A percentile compares a stretch with the other conserved stretches of the same genome.
Evolutionary conservation across 2,888 invertebrate species (phyloP).

Genomic region (Hybos culiciformis): DNA sequence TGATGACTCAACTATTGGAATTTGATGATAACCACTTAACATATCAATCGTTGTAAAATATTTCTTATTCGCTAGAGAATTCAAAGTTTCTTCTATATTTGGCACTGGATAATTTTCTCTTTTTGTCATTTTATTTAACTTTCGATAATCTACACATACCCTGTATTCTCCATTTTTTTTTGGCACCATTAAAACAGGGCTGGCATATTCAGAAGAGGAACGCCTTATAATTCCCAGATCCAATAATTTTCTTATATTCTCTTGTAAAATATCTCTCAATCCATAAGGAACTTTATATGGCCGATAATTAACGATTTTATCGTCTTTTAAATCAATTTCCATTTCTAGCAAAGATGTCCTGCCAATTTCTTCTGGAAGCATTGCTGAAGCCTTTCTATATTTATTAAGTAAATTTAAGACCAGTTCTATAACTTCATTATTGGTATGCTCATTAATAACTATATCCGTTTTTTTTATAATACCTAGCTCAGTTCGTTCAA

Average conservation of each 20-base stretch:
- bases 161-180: conserved; percentile 20
- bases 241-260: not conserved
- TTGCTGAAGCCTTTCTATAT: not conserved
- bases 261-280: not conserved
- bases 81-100: conserved; percentile 16
- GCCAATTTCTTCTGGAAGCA: not conserved
- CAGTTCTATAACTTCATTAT: not conserved
- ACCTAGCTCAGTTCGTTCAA: too few relatives aligned
- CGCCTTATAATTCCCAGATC: conserved; percentile 20
- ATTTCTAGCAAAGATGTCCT: not conserved
- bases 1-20: not conserved
- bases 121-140: conserved; percentile 18
- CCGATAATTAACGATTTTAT: not conserved
- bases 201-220: conserved; percentile 20
- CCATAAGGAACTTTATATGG: conserved; percentile 1
- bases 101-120: conserved; percentile 16
- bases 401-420: not conserved
- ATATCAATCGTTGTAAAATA: conserved; percentile 9
- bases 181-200: conserved; percentile 20
- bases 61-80: not conserved
- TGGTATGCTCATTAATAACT: not conserved
- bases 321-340: not conserved
- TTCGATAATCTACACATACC: conserved; percentile 21
- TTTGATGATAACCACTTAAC: conserved; percentile 9
- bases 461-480: not conserved